A percentile compares a stretch with the other conserved stretches of the same genome.
These are phyloP conservation scores for Eueides isabella DNA, from an alignment of 1,140 invertebrate genomes.

Conservation along the genomic window DNA sequence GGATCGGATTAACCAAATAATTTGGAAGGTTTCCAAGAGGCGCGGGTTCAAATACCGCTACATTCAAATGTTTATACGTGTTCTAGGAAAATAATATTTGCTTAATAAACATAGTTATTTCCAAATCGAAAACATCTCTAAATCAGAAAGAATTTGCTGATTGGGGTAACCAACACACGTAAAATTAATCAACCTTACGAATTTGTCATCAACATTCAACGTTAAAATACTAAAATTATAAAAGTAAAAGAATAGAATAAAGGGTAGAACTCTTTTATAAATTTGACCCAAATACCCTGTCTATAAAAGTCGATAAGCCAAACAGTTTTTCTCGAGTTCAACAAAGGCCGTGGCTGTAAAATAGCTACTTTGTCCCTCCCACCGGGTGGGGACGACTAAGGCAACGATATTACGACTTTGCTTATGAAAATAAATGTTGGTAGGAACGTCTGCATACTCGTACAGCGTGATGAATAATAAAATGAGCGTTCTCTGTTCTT, in stretches of 20 bases:
- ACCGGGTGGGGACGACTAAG: slow-evolving; percentile 17
- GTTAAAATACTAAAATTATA: neutral
- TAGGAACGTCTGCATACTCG: slow-evolving; percentile 22
- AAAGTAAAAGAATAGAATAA: neutral
- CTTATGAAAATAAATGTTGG: slow-evolving; percentile 40
- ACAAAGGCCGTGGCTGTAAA: slow-evolving; percentile 35
- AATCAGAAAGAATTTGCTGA: too few relatives aligned
- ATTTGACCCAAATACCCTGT: slow-evolving; percentile 32
- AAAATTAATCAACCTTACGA: neutral
- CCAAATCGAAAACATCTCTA: too few relatives aligned
- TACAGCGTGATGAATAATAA: slow-evolving; percentile 27
- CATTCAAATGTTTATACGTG: too few relatives aligned
- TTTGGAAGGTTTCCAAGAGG: too few relatives aligned
- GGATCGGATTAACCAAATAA: too few relatives aligned
- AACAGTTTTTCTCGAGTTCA: slow-evolving; percentile 40
- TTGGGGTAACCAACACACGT: too few relatives aligned
- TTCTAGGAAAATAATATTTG: too few relatives aligned
- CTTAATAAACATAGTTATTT: too few relatives aligned
- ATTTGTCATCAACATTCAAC: neutral
- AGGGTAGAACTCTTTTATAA: slow-evolving; percentile 11
- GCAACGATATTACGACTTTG: slow-evolving; percentile 34
- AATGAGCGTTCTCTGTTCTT: slow-evolving; percentile 2
- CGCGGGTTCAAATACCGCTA: too few relatives aligned
- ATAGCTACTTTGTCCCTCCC: slow-evolving; percentile 28
- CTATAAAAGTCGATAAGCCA: slow-evolving; percentile 38